Evolutionary conservation across 2,113 vertebrate species (phyloP).

Genomic region (Microcebus tavaratra): DNA sequence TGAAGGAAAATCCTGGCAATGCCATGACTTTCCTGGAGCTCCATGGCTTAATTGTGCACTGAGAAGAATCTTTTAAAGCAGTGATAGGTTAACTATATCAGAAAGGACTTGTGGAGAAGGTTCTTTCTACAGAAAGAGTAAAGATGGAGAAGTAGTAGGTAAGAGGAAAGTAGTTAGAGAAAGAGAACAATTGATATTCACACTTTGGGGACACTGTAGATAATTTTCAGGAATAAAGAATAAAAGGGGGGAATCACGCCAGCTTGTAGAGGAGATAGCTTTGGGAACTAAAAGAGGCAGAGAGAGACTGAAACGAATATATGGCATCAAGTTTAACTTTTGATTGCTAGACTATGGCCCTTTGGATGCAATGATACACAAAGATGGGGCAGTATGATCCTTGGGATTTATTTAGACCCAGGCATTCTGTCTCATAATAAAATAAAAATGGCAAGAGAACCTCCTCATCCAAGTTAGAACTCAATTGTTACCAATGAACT

Average conservation of each 20-base stretch:
- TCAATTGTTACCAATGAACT: neutral
- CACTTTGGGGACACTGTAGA: neutral
- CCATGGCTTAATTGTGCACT: neutral
- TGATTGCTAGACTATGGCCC: neutral
- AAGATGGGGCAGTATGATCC: neutral
- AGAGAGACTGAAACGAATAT: neutral
- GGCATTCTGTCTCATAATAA: neutral
- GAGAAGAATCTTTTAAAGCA: neutral
- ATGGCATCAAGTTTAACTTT: neutral
- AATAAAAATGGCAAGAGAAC: neutral
- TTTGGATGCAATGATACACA: neutral
- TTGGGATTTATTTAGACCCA: neutral
- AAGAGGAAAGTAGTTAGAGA: neutral
- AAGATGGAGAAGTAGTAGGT: neutral
- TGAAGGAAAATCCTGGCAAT: constrained; percentile 13
- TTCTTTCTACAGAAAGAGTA: neutral
- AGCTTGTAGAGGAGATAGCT: neutral
- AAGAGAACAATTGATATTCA: neutral
- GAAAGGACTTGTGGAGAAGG: neutral
- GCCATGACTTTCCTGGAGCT: too few species aligned
- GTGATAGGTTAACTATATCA: neutral
- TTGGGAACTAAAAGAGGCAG: neutral
- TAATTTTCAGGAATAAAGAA: neutral
- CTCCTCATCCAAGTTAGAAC: neutral
- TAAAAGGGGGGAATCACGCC: neutral